Base-by-base conservation (phyloP, 2,113 vertebrate genomes). In the Pithys albifrons region DNA sequence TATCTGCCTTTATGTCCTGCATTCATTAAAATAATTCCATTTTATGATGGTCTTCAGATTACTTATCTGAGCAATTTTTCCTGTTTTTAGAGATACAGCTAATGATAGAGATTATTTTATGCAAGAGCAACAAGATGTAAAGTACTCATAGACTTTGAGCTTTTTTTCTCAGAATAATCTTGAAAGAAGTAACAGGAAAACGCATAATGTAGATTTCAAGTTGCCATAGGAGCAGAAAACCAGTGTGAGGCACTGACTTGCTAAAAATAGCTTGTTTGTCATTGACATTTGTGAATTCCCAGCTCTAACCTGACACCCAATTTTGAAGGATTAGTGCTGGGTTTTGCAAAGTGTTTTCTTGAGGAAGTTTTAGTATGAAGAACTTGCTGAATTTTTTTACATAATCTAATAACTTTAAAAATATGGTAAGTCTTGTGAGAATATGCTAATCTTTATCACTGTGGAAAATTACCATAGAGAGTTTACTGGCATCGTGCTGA, bases 181-280 rank as follows among this genome's bases (percentile, higher is more conserved):
- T 96, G 75, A 97, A 95, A 91, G 93, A 88, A 90, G 51, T 77
- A 93, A 85, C 65, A 41, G 93, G 76, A 93, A 97, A 94, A 93
- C 3, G 1, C 76, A 62, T 94, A 95, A 97, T 95, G 87, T 91
- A 93, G 95, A 88, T 93, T 96, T 91, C 85, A 82, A 71, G 97
- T 97, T 97, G 77, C 95, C 94, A 95, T 97, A 93, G 96, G 87
- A 97, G 93, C 96, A 89, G 77, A 66, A 92, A 93, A 93, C 75
- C 41, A 61, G 73, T 59, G 43, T 84, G 84, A 96, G 81, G 87
- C 89, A 41, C 61, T 75, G 76, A 70, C 70, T 91, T 95, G 76
- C 96, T 96, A 97, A 96, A 96, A 97, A 97, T 96, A 97, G 79
- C 74, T 74, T 92, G 91, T 91, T 94, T 96, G 54, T 82, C 87